Evolutionary conservation across 2,888 invertebrate genomes (phyloP), one percentile per base, ranked within the genome.

Genomic region (Merodon equestris): DNA sequence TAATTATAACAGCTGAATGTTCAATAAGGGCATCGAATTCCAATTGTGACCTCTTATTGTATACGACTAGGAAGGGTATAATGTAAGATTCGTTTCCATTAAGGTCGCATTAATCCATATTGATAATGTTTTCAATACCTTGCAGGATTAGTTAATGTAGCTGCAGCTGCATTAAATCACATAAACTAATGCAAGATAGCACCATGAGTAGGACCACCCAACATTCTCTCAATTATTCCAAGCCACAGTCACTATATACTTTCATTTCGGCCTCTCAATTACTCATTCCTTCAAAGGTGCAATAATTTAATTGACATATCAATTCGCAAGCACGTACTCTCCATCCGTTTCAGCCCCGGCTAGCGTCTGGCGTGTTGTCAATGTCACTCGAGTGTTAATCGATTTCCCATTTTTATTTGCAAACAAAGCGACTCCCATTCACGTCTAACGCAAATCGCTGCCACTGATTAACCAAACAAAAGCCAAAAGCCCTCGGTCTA

Each of bases 401-500:
- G 76, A 72, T 76, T 66, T 60, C 66, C 48, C 36, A 66, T 58
- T 73, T 77, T 77, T 68, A 57, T 73, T 67, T 68, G 58, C 67
- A 74, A 79, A 73, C 74, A 79, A 74, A 63, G 74, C 48, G 61
- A 38, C 40, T 70, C 40, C 79, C 53, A 79, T 79, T 68, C 79
- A 79, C 53, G 68, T 70, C 74, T 66, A 74, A 74, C 58, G 79
- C 63, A 79, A 79, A 79, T 68, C 64, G 57, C 64, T 79, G 74
- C 58, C 63, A 79, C 79, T 74, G 74, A 79, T 79, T 79, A 79
- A 74, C 79, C 67, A 73, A 73, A 77, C 67, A 77, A 58, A 9
- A 53, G 57, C 67, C 12, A 58, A 58, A 68, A 53, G 56, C 60
- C 73, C 66, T 70, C 40, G 9, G 60, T 58, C 68, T 51, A 77